Conservation (phyloP, 2,113 vertebrate species). For the Noturus placidus region DNA sequence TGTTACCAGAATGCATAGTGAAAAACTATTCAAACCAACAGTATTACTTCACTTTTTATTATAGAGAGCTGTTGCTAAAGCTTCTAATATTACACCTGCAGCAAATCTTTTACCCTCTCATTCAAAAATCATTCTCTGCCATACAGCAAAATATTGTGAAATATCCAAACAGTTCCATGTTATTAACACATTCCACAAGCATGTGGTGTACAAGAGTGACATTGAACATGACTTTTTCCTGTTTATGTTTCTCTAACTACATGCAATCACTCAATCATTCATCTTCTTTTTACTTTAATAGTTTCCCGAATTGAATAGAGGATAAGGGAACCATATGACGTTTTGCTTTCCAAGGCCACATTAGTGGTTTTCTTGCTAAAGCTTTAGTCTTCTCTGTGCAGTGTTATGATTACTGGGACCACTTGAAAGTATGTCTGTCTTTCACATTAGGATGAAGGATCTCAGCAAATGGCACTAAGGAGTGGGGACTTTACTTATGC, state of each 20-base stretch:
- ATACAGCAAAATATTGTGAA: background rate
- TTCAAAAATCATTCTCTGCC: background rate
- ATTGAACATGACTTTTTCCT: background rate
- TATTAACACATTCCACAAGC: background rate
- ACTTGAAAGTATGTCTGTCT: conserved; percentile 12
- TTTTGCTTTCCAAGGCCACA: conserved; percentile 27
- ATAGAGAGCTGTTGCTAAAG: background rate
- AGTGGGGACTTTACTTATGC: background rate
- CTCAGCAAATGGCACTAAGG: background rate
- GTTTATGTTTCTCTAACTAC: conserved; percentile 11
- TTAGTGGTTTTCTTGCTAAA: background rate
- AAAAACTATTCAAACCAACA: background rate
- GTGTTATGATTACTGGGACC: conserved; percentile 33
- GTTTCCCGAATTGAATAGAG: background rate
- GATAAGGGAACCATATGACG: conserved; percentile 26
- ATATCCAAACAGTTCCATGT: background rate
- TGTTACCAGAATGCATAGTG: background rate
- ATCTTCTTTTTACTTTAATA: background rate
- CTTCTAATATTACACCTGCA: background rate
- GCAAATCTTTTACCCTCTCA: background rate
- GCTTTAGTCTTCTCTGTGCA: conserved; percentile 9
- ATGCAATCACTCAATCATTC: background rate
- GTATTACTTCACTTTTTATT: conserved; percentile 12
- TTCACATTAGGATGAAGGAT: conserved; percentile 18
- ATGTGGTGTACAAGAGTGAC: background rate